A percentile compares a stretch with the other conserved stretches of the same genome.
phyloP scores from a whole-genome alignment of 2,888 invertebrate genomes.

The Drosophila kanekoi region DNA sequence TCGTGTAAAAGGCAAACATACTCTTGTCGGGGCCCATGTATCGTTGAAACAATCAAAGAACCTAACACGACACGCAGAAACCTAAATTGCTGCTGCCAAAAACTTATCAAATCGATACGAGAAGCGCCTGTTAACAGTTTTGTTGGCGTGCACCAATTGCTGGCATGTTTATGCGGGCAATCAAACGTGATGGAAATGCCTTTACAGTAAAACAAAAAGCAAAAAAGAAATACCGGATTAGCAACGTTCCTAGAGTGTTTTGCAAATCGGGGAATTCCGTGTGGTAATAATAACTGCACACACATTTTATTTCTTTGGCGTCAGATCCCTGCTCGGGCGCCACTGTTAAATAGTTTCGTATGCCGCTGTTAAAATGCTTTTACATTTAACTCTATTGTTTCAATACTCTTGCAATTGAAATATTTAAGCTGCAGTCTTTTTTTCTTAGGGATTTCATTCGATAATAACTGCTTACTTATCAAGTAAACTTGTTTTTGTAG shows the following conservation, averaged over 20 bases:
- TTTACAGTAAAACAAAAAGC: conserved; percentile 6
- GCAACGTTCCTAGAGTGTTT: conserved; percentile 19
- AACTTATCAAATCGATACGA: conserved; percentile 67
- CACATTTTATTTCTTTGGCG: conserved; percentile 9
- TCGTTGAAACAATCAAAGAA: conserved; percentile 61
- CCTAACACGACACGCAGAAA: conserved; percentile 19
- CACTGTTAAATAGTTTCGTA: background rate
- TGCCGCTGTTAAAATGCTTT: background rate
- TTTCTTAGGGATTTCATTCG: background rate
- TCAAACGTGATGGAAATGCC: conserved; percentile 37
- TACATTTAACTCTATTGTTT: background rate
- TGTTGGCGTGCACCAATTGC: conserved; percentile 32
- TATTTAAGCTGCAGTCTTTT: background rate
- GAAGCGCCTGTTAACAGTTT: conserved; percentile 44
- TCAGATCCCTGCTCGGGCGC: background rate
- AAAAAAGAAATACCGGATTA: conserved; percentile 18
- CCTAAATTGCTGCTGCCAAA: conserved; percentile 43
- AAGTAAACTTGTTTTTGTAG: too few species aligned
- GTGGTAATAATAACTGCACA: conserved; percentile 12
- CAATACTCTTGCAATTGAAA: background rate
- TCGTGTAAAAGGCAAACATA: conserved; percentile 56
- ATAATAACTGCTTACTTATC: background rate
- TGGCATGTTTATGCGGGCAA: conserved; percentile 44
- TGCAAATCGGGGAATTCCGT: conserved; percentile 7
- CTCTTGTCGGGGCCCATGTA: conserved; percentile 43